phyloP scores from a whole-genome alignment of 2,113 vertebrate species.

The Fulica atra region DNA sequence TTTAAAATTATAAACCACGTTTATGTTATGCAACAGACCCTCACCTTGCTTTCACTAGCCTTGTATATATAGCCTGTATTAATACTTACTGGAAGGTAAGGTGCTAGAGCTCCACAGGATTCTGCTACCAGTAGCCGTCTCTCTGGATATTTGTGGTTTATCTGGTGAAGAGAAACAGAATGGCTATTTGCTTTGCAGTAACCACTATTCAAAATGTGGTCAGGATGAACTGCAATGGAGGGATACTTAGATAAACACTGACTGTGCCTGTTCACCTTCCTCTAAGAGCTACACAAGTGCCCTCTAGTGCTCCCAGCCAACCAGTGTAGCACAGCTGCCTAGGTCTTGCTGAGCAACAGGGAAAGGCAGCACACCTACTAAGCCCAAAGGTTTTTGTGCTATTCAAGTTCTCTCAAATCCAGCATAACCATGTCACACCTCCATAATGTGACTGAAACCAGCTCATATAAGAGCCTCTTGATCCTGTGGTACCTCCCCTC shows the following conservation, averaged over 20 bases:
- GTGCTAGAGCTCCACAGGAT: constrained; percentile 95
- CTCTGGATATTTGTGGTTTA: constrained; percentile 99
- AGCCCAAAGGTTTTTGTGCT: background rate
- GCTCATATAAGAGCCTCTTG: background rate
- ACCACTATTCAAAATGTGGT: background rate
- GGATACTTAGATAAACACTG: background rate
- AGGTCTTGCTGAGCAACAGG: background rate
- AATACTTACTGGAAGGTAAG: constrained; percentile 94
- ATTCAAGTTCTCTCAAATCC: background rate
- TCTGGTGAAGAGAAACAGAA: constrained; percentile 77
- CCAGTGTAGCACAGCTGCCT: background rate
- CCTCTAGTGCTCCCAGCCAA: constrained; percentile 37
- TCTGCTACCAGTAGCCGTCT: constrained; percentile 95
- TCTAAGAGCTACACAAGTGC: constrained; percentile 24
- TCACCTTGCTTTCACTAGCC: background rate
- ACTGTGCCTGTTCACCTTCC: background rate
- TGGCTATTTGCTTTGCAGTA: background rate
- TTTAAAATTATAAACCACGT: background rate
- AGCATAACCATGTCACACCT: background rate
- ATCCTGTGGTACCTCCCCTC: background rate
- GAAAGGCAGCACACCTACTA: background rate
- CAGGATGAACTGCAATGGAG: background rate
- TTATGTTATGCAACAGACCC: background rate
- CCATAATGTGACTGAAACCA: background rate
- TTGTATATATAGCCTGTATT: background rate